Conservation (phyloP, 1,140 invertebrate genomes). For the Odontomachus brunneus region DNA sequence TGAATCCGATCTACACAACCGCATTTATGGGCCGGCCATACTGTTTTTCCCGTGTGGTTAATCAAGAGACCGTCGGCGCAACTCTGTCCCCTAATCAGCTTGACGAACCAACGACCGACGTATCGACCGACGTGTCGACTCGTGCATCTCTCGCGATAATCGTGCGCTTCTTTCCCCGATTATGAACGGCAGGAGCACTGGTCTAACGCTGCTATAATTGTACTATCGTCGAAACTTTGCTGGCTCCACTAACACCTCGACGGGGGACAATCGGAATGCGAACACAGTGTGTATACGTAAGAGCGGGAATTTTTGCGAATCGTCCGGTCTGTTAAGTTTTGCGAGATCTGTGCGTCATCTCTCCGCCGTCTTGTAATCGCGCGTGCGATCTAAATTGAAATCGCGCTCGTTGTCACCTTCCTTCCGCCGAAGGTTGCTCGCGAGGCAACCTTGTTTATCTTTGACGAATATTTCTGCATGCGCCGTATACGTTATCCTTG, state of each 20-base stretch:
- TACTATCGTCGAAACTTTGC: not conserved
- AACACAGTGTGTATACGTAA: too few species aligned
- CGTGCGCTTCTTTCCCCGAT: constrained; percentile 11
- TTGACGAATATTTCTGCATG: not conserved
- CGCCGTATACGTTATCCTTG: not conserved
- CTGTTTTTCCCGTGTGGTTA: too few species aligned
- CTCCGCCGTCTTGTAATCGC: too few species aligned
- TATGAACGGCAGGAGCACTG: not conserved
- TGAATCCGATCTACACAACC: too few species aligned
- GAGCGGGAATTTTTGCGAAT: too few species aligned
- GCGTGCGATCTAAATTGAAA: too few species aligned
- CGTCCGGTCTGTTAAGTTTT: too few species aligned
- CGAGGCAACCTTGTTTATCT: not conserved
- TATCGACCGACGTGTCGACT: not conserved
- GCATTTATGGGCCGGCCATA: too few species aligned
- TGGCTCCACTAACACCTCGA: constrained; percentile 15
- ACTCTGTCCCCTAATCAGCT: not conserved
- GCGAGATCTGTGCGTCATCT: too few species aligned
- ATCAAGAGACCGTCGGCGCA: constrained; percentile 25
- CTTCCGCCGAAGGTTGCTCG: not conserved
- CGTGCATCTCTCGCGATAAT: constrained; percentile 25
- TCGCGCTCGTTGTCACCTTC: not conserved
- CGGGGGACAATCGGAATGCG: not conserved
- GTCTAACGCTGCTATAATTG: constrained; percentile 14
- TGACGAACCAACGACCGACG: not conserved